phyloP scores from a whole-genome alignment of 2,888 invertebrate genomes.

The Hipparchia semele region DNA sequence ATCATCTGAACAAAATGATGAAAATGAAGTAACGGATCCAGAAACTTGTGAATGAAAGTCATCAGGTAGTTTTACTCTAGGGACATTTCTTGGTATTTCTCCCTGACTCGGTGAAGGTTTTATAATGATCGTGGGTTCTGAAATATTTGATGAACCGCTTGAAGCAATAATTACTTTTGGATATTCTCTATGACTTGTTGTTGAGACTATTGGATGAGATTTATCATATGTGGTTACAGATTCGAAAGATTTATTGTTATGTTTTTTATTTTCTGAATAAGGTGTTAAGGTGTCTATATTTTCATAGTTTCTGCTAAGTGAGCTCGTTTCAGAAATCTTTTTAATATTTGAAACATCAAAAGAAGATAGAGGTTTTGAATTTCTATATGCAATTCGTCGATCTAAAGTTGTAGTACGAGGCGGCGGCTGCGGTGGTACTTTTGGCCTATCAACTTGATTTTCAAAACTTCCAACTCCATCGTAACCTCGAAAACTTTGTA shows the following conservation, averaged over 20 bases:
- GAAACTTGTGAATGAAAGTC: slow-evolving; percentile 67
- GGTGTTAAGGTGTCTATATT: slow-evolving; percentile 66
- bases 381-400: slow-evolving; percentile 76
- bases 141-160: slow-evolving; percentile 65
- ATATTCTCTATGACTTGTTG: slow-evolving; percentile 51
- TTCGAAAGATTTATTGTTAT: slow-evolving; percentile 57
- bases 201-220: slow-evolving; percentile 40
- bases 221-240: slow-evolving; percentile 43
- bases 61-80: slow-evolving; percentile 78
- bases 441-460: slow-evolving; percentile 62
- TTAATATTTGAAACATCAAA: slow-evolving; percentile 59
- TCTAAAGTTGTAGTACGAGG: slow-evolving; percentile 88
- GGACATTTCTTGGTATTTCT: slow-evolving; percentile 66
- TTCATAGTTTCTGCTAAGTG: slow-evolving; percentile 60
- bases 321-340: slow-evolving; percentile 52
- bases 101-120: slow-evolving; percentile 78
- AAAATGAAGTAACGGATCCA: slow-evolving; percentile 65
- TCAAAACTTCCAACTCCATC: slow-evolving; percentile 55
- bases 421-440: slow-evolving; percentile 88
- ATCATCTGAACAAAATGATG: slow-evolving; percentile 70
- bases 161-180: slow-evolving; percentile 81
- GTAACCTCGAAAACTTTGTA: slow-evolving; percentile 69
- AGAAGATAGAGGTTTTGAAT: slow-evolving; percentile 68
- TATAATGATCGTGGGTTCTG: slow-evolving; percentile 85
- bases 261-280: slow-evolving; percentile 39